Evolutionary conservation across 2,113 vertebrate species (phyloP).

Genomic region (Gracilinanus agilis): DNA sequence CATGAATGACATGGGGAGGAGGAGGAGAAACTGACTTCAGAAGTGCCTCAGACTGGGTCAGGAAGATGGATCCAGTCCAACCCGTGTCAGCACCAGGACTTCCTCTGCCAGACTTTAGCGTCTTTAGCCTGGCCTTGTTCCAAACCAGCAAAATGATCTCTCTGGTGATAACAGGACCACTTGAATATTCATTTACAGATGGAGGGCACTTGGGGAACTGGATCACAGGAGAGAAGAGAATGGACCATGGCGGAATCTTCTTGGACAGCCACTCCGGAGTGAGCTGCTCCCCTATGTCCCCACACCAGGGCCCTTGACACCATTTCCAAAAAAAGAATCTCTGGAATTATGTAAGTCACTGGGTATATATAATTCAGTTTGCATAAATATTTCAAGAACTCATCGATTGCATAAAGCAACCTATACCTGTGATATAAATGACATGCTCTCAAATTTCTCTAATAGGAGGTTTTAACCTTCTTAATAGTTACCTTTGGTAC

Average conservation of each 20-base stretch:
- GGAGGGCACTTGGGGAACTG: not conserved
- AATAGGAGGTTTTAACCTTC: not conserved
- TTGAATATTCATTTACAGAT: not conserved
- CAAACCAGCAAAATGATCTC: not conserved
- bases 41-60: not conserved
- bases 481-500: not conserved
- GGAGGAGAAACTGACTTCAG: not conserved
- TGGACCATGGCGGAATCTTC: not conserved
- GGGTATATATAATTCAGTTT: not conserved
- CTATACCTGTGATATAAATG: not conserved
- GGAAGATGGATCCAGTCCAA: not conserved
- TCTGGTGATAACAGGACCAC: not conserved
- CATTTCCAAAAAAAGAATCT: constrained; percentile 27
- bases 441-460: not conserved
- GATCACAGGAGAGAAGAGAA: constrained; percentile 34
- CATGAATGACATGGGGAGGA: not conserved
- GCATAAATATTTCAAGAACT: not conserved
- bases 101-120: not conserved
- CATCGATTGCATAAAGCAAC: not conserved
- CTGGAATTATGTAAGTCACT: not conserved
- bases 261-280: not conserved
- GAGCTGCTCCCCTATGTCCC: not conserved
- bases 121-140: not conserved
- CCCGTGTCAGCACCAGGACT: not conserved
- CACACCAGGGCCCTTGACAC: not conserved